Conservation (phyloP, 1,140 invertebrate genomes). For the Phymastichus coffea region DNA sequence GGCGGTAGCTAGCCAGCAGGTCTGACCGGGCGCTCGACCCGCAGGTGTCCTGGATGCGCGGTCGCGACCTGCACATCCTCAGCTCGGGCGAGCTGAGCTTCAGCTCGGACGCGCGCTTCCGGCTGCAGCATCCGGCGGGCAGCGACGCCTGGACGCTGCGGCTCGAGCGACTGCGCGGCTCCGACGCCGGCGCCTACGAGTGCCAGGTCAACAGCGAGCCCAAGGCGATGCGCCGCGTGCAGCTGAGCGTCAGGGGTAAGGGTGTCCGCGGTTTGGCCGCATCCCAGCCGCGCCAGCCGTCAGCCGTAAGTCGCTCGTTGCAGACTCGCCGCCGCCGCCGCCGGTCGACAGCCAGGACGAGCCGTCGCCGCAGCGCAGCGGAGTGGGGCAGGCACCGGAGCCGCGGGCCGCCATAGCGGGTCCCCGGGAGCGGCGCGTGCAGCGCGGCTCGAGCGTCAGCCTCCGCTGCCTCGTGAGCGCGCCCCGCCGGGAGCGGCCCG, state of each 20-base stretch:
- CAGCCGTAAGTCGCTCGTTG: too few relatives aligned
- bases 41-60: slow-evolving; percentile 78
- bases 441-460: slow-evolving; percentile 53
- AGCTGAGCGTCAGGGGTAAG: slow-evolving; percentile 66
- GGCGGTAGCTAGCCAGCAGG: not conserved
- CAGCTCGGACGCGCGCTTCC: slow-evolving; percentile 71
- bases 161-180: slow-evolving; percentile 63
- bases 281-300: too few relatives aligned
- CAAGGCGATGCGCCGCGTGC: slow-evolving; percentile 71
- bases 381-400: slow-evolving; percentile 48
- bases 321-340: too few relatives aligned
- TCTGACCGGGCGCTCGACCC: slow-evolving; percentile 30
- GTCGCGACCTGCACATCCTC: slow-evolving; percentile 72
- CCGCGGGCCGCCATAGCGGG: slow-evolving; percentile 54
- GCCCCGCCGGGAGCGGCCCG: slow-evolving; percentile 51
- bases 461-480: slow-evolving; percentile 55
- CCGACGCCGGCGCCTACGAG: slow-evolving; percentile 74
- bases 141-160: slow-evolving; percentile 68
- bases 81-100: slow-evolving; percentile 69
- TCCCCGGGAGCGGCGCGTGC: slow-evolving; percentile 51
- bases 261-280: not conserved
- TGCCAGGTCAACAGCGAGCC: slow-evolving; percentile 80
- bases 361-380: slow-evolving; percentile 52
- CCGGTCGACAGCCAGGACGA: too few relatives aligned
- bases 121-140: slow-evolving; percentile 57